These are phyloP conservation scores for Gasterosteus nipponicus DNA, from an alignment of 2,113 vertebrate genomes.

Conservation along the genomic window DNA sequence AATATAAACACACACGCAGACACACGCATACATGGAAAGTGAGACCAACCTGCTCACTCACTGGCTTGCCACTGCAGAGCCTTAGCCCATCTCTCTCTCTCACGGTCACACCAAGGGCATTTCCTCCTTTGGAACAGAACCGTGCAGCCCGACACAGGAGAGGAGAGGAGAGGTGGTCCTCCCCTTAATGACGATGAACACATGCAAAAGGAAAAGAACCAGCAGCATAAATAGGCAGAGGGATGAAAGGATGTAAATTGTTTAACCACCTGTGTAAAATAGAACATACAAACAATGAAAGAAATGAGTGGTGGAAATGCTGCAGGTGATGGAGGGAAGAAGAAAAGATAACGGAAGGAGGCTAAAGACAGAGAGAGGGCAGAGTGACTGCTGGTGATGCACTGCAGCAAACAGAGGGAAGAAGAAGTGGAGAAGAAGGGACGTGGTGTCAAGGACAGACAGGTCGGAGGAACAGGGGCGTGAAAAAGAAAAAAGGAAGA, in stretches of 20 bases:
- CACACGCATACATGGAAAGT: slow-evolving; percentile 27
- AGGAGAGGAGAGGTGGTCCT: slow-evolving; percentile 23
- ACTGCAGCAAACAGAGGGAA: slow-evolving; percentile 75
- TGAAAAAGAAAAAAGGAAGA: slow-evolving; percentile 19
- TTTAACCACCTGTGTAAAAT: not conserved
- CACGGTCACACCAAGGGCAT: slow-evolving; percentile 77
- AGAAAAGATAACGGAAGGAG: slow-evolving; percentile 17
- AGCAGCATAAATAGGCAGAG: slow-evolving; percentile 6
- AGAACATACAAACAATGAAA: slow-evolving; percentile 7
- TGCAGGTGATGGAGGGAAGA: slow-evolving; percentile 11
- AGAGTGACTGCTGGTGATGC: slow-evolving; percentile 68
- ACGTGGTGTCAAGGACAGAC: slow-evolving; percentile 26
- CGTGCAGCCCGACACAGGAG: slow-evolving; percentile 46
- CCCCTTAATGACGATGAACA: slow-evolving; percentile 39
- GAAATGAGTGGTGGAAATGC: not conserved
- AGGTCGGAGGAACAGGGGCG: slow-evolving; percentile 29
- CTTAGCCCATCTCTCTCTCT: slow-evolving; percentile 48
- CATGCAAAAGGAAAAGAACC: slow-evolving; percentile 11
- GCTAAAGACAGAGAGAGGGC: slow-evolving; percentile 31
- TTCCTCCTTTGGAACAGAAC: slow-evolving; percentile 48
- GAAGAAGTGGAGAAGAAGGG: slow-evolving; percentile 37
- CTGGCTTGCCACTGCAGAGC: slow-evolving; percentile 66
- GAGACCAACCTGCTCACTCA: slow-evolving; percentile 51
- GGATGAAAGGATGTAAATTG: not conserved
- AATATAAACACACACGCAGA: slow-evolving; percentile 17